Percentiles rank a stretch among this genome's conserved stretches.
These are phyloP conservation scores for Lontra canadensis DNA, from an alignment of 2,113 vertebrate genomes.

Conservation along the genomic window DNA sequence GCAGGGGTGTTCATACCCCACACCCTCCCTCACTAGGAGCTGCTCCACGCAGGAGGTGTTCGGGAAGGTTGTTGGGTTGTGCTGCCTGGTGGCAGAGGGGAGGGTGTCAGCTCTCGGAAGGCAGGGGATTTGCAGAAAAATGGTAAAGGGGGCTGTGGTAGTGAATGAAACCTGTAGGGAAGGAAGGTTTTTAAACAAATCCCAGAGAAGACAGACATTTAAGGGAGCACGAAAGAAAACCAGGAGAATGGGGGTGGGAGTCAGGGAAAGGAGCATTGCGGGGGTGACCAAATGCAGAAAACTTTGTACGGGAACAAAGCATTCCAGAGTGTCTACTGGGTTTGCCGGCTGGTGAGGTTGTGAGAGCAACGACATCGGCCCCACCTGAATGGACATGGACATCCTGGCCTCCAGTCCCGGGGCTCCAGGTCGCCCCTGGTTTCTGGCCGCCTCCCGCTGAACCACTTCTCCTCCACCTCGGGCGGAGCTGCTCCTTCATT, in stretches of 20 bases:
- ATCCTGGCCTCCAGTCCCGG: neutral
- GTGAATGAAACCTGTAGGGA: neutral
- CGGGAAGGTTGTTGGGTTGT: rapidly evolving
- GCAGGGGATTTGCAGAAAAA: neutral
- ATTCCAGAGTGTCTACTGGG: rapidly evolving
- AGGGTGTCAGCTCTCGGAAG: neutral
- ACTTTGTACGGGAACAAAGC: too few relatives aligned
- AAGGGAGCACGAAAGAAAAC: neutral
- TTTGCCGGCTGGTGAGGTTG: rapidly evolving
- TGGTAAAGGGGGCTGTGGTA: neutral
- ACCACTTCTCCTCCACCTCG: rapidly evolving
- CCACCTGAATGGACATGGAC: too few relatives aligned
- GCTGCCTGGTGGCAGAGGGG: too few relatives aligned
- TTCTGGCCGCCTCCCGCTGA: rapidly evolving
- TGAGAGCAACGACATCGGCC: neutral
- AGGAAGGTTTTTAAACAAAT: neutral
- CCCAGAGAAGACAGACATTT: too few relatives aligned
- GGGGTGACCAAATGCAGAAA: neutral
- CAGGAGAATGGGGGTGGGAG: too few relatives aligned
- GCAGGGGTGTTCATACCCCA: too few relatives aligned
- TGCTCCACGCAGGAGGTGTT: too few relatives aligned
- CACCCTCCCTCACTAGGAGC: neutral
- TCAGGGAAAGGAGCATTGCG: neutral
- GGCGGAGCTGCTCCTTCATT: too few relatives aligned
- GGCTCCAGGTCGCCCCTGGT: neutral